Base-by-base conservation (phyloP, 37 sponge, comb jelly and placozoan genomes). In the Axinella damicornis region DNA sequence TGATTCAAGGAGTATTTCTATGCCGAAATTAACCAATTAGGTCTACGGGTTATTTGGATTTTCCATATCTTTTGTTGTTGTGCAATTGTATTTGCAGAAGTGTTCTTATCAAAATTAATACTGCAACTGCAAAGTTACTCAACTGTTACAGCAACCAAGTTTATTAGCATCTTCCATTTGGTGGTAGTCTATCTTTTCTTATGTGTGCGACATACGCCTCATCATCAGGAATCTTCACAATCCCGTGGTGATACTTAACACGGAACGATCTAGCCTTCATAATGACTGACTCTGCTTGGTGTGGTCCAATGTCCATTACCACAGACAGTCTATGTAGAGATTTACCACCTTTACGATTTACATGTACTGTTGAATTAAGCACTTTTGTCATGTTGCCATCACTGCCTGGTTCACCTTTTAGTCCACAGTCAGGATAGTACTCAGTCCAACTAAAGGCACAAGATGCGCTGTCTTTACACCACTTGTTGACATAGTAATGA, bases 161-260 rank as follows among this genome's bases (percentile, higher is more conserved):
- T n/a, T n/a, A n/a, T n/a, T n/a, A n/a, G n/a, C n/a, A n/a, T 46
- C 46, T 9, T 46, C 46, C 9, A 46, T 46, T 46, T 46, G 46
- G 46, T 46, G 46, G 75, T 27, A 16, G 5, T 30, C 75, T 53
- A 11, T 56, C 1, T 18, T 25, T 56, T 53, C 75, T 74, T 1
- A 74, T 20, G 57, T 74, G 75, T n/a, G 75, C 75, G 32, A 74
- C 57, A 55, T 74, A 74, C 18, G 57, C 75, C 2, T 57, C 57
- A 11, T 53, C 25, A 11, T 17, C 27, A 12, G 75, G 75, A 53
- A 74, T 56, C 13, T 25, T 55, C 31, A 34, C 34, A 16, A 28
- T 16, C 12, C 34, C 75, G 2, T 38, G 53, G 17, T 55, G 55
- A 41, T 53, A 55, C 57, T 30, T 30, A 1, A 74, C 19, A 31